phyloP scores from a whole-genome alignment of 2,797 vertebrate genomes.

The Melanotaenia parkinsoni region DNA sequence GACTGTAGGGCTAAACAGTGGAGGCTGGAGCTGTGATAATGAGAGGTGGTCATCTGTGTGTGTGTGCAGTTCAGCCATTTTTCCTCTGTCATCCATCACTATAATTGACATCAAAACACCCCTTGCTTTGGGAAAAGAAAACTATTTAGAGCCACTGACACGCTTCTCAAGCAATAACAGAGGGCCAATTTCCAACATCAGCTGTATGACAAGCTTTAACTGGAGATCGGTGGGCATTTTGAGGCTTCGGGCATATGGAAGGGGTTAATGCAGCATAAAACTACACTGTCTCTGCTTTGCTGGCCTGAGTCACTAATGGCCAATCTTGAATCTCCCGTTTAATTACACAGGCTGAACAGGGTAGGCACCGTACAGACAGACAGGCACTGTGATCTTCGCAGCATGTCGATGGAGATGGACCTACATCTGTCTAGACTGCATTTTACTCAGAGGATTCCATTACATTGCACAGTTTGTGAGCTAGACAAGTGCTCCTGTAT shows the following conservation, averaged over 20 bases:
- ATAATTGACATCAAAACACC: slow-evolving; percentile 61
- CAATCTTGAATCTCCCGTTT: slow-evolving; percentile 40
- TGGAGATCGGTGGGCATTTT: slow-evolving; percentile 33
- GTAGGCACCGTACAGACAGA: slow-evolving; percentile 43
- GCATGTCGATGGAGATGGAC: slow-evolving; percentile 48
- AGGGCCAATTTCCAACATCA: slow-evolving; percentile 24
- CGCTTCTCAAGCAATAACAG: slow-evolving; percentile 40
- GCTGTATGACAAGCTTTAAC: slow-evolving; percentile 36
- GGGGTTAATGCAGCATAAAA: slow-evolving; percentile 47
- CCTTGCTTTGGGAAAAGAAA: slow-evolving; percentile 46
- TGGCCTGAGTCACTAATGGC: slow-evolving; percentile 44
- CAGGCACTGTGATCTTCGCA: slow-evolving; percentile 58
- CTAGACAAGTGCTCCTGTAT: slow-evolving; percentile 39
- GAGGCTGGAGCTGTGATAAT: slow-evolving; percentile 7
- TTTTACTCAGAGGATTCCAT: slow-evolving; percentile 61
- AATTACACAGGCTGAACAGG: slow-evolving; percentile 54
- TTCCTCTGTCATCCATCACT: slow-evolving; percentile 54
- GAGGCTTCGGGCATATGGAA: slow-evolving; percentile 44
- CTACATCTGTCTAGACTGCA: slow-evolving; percentile 54
- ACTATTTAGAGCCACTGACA: slow-evolving; percentile 48
- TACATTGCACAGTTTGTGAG: slow-evolving; percentile 47
- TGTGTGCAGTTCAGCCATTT: slow-evolving; percentile 31
- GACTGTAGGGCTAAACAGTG: slow-evolving; percentile 7
- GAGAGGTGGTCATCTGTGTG: slow-evolving; percentile 22
- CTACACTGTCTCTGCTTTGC: slow-evolving; percentile 16